These are phyloP conservation scores for Rhynchotus rufescens DNA, from an alignment of 2,797 vertebrate species.

Conservation along the genomic window DNA sequence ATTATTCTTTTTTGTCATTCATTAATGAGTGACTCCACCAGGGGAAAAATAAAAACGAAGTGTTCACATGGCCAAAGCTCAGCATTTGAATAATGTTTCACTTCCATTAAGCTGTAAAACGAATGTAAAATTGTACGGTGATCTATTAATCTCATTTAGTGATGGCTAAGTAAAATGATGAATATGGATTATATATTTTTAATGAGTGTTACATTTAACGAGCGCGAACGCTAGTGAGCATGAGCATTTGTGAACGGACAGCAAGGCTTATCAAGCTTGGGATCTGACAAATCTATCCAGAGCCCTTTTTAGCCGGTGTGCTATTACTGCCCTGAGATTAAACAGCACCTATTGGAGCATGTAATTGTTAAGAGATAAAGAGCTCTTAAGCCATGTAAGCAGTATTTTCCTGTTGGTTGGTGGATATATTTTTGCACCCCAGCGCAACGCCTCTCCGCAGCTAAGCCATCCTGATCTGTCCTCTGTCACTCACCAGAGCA, in stretches of 20 bases:
- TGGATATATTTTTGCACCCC: background rate
- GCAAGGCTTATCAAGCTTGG: background rate
- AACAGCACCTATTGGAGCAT: conserved; percentile 2
- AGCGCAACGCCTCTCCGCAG: background rate
- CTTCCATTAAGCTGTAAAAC: conserved; percentile 63
- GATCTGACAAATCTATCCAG: background rate
- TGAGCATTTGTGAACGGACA: conserved; percentile 29
- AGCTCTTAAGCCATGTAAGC: background rate
- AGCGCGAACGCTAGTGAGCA: conserved; percentile 1
- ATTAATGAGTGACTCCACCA: background rate
- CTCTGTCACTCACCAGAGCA: background rate
- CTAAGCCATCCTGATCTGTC: background rate
- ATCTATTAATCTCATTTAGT: conserved; percentile 57
- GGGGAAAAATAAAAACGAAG: background rate
- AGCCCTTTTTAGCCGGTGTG: background rate
- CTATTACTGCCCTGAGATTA: background rate
- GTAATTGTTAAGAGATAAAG: background rate
- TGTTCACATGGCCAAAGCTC: background rate
- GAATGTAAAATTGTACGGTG: conserved; percentile 52
- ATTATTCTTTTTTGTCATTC: background rate
- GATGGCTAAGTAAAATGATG: conserved; percentile 58
- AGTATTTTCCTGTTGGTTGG: background rate
- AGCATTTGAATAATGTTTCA: conserved; percentile 46
- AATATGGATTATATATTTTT: conserved; percentile 62
- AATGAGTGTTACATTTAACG: conserved; percentile 44